Percentiles rank a stretch among this genome's conserved stretches.
phyloP scores from a whole-genome alignment of 2,888 invertebrate species.

The Chironomus tentans region DNA sequence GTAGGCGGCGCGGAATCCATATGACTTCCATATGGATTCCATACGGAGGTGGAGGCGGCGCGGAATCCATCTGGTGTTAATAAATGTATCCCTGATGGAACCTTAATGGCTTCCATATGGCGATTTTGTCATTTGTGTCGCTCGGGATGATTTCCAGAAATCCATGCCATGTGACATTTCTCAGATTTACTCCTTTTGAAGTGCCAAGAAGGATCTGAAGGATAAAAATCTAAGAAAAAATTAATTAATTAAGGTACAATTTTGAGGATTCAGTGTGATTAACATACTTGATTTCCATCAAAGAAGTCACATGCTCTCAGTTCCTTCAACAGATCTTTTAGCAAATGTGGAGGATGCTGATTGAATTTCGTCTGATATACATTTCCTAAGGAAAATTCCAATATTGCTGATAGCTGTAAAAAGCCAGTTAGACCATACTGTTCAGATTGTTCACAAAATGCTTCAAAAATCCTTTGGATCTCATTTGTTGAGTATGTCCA shows the following conservation, averaged over 20 bases:
- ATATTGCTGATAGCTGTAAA: constrained; percentile 30
- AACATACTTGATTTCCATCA: constrained; percentile 38
- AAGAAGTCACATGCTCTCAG: constrained; percentile 34
- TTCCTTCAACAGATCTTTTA: constrained; percentile 43
- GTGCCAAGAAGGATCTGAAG: constrained; percentile 44
- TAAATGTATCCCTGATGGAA: no score
- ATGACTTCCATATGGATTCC: no score
- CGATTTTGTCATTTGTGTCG: no score
- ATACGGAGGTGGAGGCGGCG: no score
- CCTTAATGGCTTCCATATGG: no score
- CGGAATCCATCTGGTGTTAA: no score
- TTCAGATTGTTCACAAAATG: neutral
- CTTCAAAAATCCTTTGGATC: neutral
- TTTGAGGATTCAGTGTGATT: neutral
- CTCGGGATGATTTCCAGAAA: constrained; percentile 40
- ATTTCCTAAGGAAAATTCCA: constrained; percentile 35
- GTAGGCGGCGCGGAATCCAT: no score
- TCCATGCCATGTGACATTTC: constrained; percentile 49
- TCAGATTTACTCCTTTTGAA: constrained; percentile 44
- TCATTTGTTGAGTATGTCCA: neutral
- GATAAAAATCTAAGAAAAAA: constrained; percentile 35
- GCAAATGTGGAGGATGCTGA: constrained; percentile 39
- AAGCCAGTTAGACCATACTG: neutral
- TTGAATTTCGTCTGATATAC: constrained; percentile 31
- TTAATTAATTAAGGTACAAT: neutral